A percentile compares a stretch with the other conserved stretches of the same genome.
phyloP scores from a whole-genome alignment of 2,113 vertebrate species.

The Sterna hirundo region DNA sequence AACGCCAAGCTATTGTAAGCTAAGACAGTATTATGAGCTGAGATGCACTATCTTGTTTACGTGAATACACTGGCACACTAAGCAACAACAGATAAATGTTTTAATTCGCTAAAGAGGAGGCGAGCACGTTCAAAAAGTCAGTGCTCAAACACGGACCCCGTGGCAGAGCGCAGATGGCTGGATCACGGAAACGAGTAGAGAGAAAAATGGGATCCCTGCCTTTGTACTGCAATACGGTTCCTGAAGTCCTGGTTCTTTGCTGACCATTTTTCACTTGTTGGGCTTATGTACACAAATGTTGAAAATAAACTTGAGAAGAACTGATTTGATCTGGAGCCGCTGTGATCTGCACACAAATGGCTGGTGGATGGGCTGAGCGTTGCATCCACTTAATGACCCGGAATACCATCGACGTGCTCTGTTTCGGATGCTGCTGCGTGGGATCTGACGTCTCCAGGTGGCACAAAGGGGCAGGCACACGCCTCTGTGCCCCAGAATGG shows the following conservation, averaged over 20 bases:
- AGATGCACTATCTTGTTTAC: background rate
- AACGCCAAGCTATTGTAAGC: background rate
- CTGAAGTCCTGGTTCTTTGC: background rate
- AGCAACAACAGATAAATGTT: background rate
- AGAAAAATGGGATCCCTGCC: background rate
- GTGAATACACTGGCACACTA: background rate
- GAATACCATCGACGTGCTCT: background rate
- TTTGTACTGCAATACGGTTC: background rate
- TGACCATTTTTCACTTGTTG: background rate
- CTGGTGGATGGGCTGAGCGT: background rate
- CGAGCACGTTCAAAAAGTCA: background rate
- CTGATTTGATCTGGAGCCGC: background rate
- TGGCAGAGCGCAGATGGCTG: background rate
- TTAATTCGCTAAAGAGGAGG: background rate
- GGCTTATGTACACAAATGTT: background rate
- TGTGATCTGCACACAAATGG: conserved; percentile 63
- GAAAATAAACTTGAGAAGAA: background rate
- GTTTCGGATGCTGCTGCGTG: conserved; percentile 45
- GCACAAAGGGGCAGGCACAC: conserved; percentile 69
- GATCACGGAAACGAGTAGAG: background rate
- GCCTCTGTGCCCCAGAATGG: background rate
- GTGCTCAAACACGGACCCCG: background rate
- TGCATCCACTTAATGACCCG: conserved; percentile 37
- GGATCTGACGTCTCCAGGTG: background rate
- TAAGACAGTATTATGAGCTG: background rate